Percentiles rank a stretch among this genome's conserved stretches.
phyloP scores from a whole-genome alignment of 2,797 vertebrate species.

The Lindbergichthys nudifrons region DNA sequence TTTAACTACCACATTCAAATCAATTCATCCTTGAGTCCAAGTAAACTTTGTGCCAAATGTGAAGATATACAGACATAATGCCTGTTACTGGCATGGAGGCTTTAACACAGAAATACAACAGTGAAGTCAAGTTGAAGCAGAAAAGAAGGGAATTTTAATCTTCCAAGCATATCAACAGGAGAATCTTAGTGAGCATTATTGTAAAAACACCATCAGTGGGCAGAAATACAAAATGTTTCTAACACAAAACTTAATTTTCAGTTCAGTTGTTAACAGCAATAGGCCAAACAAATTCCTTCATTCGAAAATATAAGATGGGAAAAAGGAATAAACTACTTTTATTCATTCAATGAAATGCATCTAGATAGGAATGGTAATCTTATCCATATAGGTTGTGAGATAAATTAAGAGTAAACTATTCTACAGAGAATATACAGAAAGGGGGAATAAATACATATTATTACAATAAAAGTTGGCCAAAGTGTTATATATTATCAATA shows the following conservation, averaged over 20 bases:
- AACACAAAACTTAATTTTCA: constrained; percentile 29
- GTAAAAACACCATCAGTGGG: constrained; percentile 22
- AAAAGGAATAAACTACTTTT: constrained; percentile 2
- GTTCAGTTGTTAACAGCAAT: constrained; percentile 25
- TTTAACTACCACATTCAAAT: too few species aligned
- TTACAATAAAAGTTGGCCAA: not conserved
- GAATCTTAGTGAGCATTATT: constrained; percentile 24
- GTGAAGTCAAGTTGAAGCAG: constrained; percentile 24
- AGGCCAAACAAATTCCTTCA: constrained; percentile 38
- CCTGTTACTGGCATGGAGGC: too few species aligned
- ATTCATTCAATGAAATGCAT: not conserved
- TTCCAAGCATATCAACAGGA: constrained; percentile 45
- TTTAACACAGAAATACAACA: constrained; percentile 9
- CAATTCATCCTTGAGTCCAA: too few species aligned
- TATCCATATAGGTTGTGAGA: not conserved
- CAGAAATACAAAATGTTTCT: constrained; percentile 34
- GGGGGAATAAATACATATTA: not conserved
- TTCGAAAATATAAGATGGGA: too few species aligned
- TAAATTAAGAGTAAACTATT: not conserved
- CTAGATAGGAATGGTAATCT: not conserved
- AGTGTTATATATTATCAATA: too few species aligned
- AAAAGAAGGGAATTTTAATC: constrained; percentile 77
- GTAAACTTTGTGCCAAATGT: too few species aligned
- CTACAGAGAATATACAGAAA: constrained; percentile 5
- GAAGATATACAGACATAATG: too few species aligned